Percentiles rank a stretch among this genome's conserved stretches.
Evolutionary conservation across 2,888 invertebrate genomes (phyloP).

Genomic region (Copidosoma aretas): DNA sequence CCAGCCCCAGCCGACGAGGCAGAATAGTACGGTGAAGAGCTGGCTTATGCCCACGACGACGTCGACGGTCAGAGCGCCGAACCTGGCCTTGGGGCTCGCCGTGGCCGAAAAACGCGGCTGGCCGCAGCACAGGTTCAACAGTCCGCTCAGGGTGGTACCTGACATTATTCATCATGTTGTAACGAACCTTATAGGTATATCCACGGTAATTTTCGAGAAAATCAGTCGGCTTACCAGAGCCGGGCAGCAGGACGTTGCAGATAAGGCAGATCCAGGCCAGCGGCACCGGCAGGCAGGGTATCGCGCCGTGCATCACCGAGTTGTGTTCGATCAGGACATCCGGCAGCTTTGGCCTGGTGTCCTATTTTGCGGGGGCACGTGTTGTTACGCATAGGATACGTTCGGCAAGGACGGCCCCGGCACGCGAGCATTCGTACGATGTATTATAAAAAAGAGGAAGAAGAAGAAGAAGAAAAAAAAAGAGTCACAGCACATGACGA

Average conservation of each 20-base stretch:
- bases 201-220: too few species aligned
- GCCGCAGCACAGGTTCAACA: slow-evolving; percentile 87
- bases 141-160: slow-evolving; percentile 90
- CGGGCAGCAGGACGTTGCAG: slow-evolving; percentile 81
- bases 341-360: slow-evolving; percentile 78
- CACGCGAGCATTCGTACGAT: too few species aligned
- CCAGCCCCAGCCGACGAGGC: slow-evolving; percentile 98
- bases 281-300: slow-evolving; percentile 86
- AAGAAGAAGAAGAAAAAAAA: background rate
- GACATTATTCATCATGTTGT: too few species aligned
- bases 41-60: slow-evolving; percentile 86
- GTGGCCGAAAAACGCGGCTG: slow-evolving; percentile 85
- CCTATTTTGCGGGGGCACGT: slow-evolving; percentile 66
- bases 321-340: slow-evolving; percentile 79
- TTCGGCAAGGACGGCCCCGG: background rate
- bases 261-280: slow-evolving; percentile 88
- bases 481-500: too few species aligned
- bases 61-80: slow-evolving; percentile 86
- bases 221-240: slow-evolving; percentile 68
- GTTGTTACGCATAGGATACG: too few species aligned
- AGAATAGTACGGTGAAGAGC: slow-evolving; percentile 91
- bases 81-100: slow-evolving; percentile 77
- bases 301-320: slow-evolving; percentile 89
- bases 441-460: background rate
- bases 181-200: too few species aligned